Evolutionary conservation across 2,113 vertebrate genomes (phyloP).

Genomic region (Puffinus mauretanicus): DNA sequence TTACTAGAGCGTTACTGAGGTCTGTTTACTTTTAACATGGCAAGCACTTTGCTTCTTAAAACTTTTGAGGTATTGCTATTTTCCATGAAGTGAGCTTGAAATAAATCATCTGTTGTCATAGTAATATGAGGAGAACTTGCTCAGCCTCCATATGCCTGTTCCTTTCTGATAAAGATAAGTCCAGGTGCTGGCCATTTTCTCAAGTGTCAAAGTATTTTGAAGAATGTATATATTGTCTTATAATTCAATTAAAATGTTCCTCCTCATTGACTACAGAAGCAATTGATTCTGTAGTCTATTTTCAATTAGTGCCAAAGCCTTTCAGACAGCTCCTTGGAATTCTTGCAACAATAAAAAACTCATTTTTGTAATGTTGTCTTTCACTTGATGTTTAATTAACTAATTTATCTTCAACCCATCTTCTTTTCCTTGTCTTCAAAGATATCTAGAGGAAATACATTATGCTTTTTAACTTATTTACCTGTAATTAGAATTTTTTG

Average conservation of each 20-base stretch:
- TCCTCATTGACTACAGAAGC: conserved; percentile 39
- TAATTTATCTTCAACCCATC: not conserved
- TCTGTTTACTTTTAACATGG: not conserved
- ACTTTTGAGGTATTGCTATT: not conserved
- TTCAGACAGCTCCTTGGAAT: conserved; percentile 38
- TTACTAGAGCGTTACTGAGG: not conserved
- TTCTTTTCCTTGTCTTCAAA: conserved; percentile 3
- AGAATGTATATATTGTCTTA: conserved; percentile 39
- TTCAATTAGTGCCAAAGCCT: conserved; percentile 42
- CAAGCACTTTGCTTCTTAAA: not conserved
- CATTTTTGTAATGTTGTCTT: conserved; percentile 41
- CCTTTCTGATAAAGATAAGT: not conserved
- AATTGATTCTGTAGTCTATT: conserved; percentile 45
- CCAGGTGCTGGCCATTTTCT: not conserved
- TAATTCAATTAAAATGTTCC: conserved; percentile 62
- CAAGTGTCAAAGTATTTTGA: conserved; percentile 34
- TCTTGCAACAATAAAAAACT: conserved; percentile 6
- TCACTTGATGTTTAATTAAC: conserved; percentile 26
- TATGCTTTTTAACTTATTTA: not conserved
- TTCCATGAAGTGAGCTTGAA: not conserved
- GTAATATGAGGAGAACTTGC: not conserved
- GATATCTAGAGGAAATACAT: not conserved
- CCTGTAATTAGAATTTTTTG: not conserved
- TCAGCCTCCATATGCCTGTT: not conserved
- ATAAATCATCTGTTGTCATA: not conserved